Percentiles rank a stretch among this genome's conserved stretches.
Conservation (phyloP, 2,888 invertebrate species). For the Listrodromus nycthemerus region DNA sequence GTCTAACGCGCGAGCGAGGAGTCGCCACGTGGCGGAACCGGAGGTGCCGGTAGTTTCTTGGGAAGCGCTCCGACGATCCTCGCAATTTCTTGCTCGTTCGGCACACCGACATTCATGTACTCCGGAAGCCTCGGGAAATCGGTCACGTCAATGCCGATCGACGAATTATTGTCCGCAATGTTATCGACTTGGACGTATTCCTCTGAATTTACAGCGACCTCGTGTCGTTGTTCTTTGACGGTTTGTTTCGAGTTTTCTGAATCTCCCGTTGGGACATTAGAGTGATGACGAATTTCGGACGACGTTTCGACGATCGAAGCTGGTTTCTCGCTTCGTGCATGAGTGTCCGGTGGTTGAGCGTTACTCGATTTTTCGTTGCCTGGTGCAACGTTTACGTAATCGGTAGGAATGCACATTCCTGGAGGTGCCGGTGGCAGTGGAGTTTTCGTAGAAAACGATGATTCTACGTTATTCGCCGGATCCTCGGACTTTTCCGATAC, state of each 20-base stretch:
- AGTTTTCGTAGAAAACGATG: conserved; percentile 62
- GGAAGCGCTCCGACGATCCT: conserved; percentile 70
- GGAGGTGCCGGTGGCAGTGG: conserved; percentile 73
- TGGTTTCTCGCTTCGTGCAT: conserved; percentile 42
- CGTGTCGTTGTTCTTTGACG: conserved; percentile 3
- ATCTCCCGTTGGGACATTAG: conserved; percentile 51
- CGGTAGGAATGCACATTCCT: conserved; percentile 79
- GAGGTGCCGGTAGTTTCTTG: conserved; percentile 79
- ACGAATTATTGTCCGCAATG: conserved; percentile 57
- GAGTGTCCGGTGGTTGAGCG: conserved; percentile 52
- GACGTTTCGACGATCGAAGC: conserved; percentile 24
- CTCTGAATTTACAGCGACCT: conserved; percentile 57
- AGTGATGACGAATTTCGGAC: conserved; percentile 42
- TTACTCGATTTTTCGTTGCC: conserved; percentile 40
- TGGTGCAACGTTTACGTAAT: conserved; percentile 75
- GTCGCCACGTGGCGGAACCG: conserved; percentile 79
- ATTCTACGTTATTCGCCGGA: conserved; percentile 70
- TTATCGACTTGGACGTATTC: conserved; percentile 69
- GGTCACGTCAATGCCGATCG: conserved; percentile 66
- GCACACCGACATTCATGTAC: conserved; percentile 78
- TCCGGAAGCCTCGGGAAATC: conserved; percentile 76
- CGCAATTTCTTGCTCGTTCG: conserved; percentile 67
- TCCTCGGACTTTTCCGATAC: conserved; percentile 63
- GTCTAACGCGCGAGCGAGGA: conserved; percentile 58
- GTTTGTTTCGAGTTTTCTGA: conserved; percentile 29